Evolutionary conservation across 2,113 vertebrate species (phyloP), one percentile per base, ranked within the genome.

Genomic region (Pachyramphus minor): DNA sequence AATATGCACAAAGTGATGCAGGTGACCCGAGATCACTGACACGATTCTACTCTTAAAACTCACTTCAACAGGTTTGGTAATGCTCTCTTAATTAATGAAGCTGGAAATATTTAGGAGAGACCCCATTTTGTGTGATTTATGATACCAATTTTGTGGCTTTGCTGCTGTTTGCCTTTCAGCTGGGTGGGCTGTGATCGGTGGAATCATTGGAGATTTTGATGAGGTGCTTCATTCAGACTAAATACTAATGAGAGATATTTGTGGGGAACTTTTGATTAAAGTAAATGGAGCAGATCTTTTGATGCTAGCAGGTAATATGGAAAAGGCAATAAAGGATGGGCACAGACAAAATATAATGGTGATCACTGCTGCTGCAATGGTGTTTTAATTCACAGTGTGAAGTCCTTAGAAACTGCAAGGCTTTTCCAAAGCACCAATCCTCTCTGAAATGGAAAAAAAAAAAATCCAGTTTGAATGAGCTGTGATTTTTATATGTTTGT

Each of bases 81-180:
- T 67, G 27, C 41, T 80, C 39, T 63, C 39, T 59, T 86, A 67
- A 75, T 81, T 84, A 68, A 93, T 87, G 92, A 94, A 97, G 67
- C 84, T 96, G 44, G 47, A 96, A 96, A 95, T 95, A 95, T 84
- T 96, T 94, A 53, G 56, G 68, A 93, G 87, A 52, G 96, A 93
- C 82, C 47, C 41, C 79, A 37, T 88, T 84, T 56, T 91, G 80
- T 95, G 71, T 77, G 95, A 96, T 97, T 95, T 96, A 91, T 97
- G 87, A 64, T 25, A 33, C 41, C 79, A 91, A 3, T 95, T 97
- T 89, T 78, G 55, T 47, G 72, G 21, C 33, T 60, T 90, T 74
- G 60, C 52, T 88, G 72, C 79, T 91, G 62, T 85, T 95, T 93
- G 24, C 52, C 77, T 95, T 95, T 96, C 87, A 95, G 74, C 77